Evolutionary conservation across 2,888 invertebrate genomes (phyloP).

Genomic region (Lacanobia wlatinum): DNA sequence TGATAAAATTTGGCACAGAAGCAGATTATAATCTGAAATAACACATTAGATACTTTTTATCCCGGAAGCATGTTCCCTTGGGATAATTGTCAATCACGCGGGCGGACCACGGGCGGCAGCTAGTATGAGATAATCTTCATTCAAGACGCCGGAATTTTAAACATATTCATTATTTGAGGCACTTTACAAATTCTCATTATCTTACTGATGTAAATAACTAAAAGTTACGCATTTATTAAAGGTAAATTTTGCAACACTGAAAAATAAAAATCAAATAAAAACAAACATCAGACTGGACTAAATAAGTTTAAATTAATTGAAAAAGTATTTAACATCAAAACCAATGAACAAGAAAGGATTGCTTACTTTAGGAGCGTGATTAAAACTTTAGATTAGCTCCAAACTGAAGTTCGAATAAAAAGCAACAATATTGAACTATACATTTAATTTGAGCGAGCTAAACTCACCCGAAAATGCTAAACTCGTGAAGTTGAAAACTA

Average conservation of each 20-base stretch:
- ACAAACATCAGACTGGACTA: constrained; percentile 11
- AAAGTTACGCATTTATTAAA: too few species aligned
- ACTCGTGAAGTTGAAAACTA: constrained; percentile 85
- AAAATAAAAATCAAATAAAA: neutral
- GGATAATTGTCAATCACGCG: too few species aligned
- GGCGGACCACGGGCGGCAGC: too few species aligned
- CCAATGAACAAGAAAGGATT: constrained; percentile 67
- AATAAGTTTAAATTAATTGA: constrained; percentile 59
- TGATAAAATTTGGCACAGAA: too few species aligned
- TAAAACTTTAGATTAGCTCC: constrained; percentile 74
- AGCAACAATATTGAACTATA: constrained; percentile 73
- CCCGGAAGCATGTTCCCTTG: too few species aligned
- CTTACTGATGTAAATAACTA: neutral
- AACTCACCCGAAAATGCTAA: constrained; percentile 81
- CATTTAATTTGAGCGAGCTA: constrained; percentile 77
- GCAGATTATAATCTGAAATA: too few species aligned
- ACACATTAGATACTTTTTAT: too few species aligned
- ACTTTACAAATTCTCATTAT: neutral
- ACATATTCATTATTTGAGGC: too few species aligned
- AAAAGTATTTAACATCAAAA: constrained; percentile 54
- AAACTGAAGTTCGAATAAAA: constrained; percentile 71
- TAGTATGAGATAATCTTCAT: too few species aligned
- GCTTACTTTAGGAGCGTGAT: constrained; percentile 63
- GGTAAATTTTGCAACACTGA: neutral
- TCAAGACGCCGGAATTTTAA: too few species aligned